Evolutionary conservation across 2,888 invertebrate genomes (phyloP).

Genomic region (Rotaria magnacalcarata): DNA sequence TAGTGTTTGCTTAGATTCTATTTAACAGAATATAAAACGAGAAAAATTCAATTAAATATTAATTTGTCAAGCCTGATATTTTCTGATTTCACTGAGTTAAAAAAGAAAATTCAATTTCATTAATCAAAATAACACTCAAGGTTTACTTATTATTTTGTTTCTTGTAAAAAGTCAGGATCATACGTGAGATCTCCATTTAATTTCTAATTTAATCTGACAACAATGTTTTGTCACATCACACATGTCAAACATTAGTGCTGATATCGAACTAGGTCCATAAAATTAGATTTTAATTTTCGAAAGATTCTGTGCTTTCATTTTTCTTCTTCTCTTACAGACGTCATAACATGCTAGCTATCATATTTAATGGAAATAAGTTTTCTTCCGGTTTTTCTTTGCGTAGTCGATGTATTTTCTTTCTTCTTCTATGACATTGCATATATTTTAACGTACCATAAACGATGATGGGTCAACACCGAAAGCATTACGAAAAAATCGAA

Average conservation of each 20-base stretch:
- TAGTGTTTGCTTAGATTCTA: background rate
- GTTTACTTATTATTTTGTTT: too few relatives aligned
- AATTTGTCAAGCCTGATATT: background rate
- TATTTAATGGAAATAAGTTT: too few relatives aligned
- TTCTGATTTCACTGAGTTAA: background rate
- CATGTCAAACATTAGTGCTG: too few relatives aligned
- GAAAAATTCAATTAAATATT: background rate
- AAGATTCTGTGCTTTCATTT: too few relatives aligned
- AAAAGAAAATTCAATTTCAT: too few relatives aligned
- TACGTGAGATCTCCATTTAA: background rate
- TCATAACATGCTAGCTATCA: too few relatives aligned
- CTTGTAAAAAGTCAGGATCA: background rate
- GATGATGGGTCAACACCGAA: slow-evolving; percentile 34
- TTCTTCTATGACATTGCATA: background rate
- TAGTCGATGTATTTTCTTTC: background rate
- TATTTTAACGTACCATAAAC: background rate
- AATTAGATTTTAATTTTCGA: too few relatives aligned
- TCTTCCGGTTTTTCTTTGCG: too few relatives aligned
- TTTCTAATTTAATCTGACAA: background rate
- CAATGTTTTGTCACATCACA: background rate
- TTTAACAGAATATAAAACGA: background rate
- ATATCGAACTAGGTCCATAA: too few relatives aligned
- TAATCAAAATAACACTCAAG: too few relatives aligned
- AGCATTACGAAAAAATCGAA: slow-evolving; percentile 29
- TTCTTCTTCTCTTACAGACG: too few relatives aligned